Base-by-base conservation (phyloP, 2,888 invertebrate species). In the Scrobipalpa costella region DNA sequence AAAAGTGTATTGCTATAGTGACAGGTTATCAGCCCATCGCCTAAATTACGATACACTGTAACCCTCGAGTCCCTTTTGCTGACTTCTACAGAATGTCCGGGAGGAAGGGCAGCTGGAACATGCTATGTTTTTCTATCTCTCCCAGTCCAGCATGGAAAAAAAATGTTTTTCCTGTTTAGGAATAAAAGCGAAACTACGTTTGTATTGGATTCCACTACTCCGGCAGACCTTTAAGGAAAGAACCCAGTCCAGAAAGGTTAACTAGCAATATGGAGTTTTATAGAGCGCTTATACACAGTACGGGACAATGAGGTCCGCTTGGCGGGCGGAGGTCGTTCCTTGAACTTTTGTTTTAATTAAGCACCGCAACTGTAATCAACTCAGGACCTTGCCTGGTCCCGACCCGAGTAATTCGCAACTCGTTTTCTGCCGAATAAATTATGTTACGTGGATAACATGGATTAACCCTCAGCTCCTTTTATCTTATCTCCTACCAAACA, bases 271-370 rank as follows among this genome's bases (percentile, higher is more conserved):
- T 62, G 11, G 44, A 58, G 17, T 40, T 40, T 61, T 62, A 66
- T 61, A 66, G 55, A 40, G 52, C 57, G 59, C 17, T 59, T 66
- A 27, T 38, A n/a, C 27, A 21, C 21, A 33, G 27, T 44, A 15
- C 7, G 13, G n/a, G 21, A 60, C 40, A 40, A 17, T 49, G 21
- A 49, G 9, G 58, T 58, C 19, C 13, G 68, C 64, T 69, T 68
- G 66, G 62, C 65, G 27, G 61, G 61, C 64, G 66, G 69, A 74
- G 74, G 74, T 70, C 71, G 69, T 60, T 64, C 67, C 73, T 66
- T 69, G 69, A 69, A 69, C 69, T 70, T 71, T 69, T 63, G 63
- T 61, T 63, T 65, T 63, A 65, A 63, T 65, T 65, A 65, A 65
- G 57, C 49, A 61, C 65, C 44, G 55, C 50, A 49, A 52, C 33